These are phyloP conservation scores for Trichopria drosophilae DNA, from an alignment of 2,888 invertebrate genomes.

Conservation along the genomic window DNA sequence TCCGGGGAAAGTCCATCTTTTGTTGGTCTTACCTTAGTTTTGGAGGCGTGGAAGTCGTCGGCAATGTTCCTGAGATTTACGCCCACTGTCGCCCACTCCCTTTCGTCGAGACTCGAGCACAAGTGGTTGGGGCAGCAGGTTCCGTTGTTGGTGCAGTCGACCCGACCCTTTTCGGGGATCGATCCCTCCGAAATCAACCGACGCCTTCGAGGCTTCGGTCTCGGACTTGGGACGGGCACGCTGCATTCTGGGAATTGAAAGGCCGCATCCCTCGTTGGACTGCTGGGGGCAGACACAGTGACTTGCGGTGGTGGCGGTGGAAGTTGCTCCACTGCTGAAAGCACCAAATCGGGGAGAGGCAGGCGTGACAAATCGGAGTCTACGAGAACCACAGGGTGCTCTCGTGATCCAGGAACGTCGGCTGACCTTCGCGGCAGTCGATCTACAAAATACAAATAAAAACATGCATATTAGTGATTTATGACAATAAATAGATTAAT, in stretches of 20 bases:
- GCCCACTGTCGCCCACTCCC: constrained; percentile 54
- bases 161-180: constrained; percentile 45
- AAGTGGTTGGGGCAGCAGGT: constrained; percentile 45
- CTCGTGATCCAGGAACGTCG: constrained; percentile 43
- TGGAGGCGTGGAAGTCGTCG: constrained; percentile 55
- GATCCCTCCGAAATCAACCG: constrained; percentile 53
- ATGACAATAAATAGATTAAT: no score
- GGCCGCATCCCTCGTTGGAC: constrained; percentile 55
- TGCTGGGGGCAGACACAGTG: constrained; percentile 56
- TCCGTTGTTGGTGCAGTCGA: constrained; percentile 33
- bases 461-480: no score
- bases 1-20: background rate
- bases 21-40: constrained; percentile 49
- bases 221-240: constrained; percentile 52
- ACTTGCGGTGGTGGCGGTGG: constrained; percentile 53
- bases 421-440: constrained; percentile 51
- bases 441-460: constrained; percentile 41
- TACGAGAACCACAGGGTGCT: constrained; percentile 50
- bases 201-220: constrained; percentile 55
- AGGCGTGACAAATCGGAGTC: constrained; percentile 53
- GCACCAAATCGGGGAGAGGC: constrained; percentile 54
- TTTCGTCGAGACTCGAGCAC: constrained; percentile 46
- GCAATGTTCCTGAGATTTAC: constrained; percentile 56
- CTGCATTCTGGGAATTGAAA: constrained; percentile 57
- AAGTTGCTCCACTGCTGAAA: constrained; percentile 54